Percentiles rank a stretch among this genome's conserved stretches.
Evolutionary conservation across 2,888 invertebrate species (phyloP).

Genomic region (Erebia epiphron): DNA sequence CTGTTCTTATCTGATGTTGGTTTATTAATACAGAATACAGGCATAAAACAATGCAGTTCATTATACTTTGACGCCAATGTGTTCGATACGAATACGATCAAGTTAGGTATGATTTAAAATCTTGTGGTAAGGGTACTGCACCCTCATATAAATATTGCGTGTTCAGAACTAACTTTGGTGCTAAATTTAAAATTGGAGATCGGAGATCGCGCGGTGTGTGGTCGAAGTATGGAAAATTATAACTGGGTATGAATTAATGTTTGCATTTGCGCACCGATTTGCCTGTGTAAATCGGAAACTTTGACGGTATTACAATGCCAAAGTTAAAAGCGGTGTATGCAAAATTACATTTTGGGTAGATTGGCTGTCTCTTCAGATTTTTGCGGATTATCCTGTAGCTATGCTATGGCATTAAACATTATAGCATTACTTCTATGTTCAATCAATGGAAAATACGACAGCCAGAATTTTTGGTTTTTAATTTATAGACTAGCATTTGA

Average conservation of each 20-base stretch:
- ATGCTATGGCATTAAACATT: not conserved
- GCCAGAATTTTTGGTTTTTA: too few species aligned
- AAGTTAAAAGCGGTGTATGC: slow-evolving; percentile 61
- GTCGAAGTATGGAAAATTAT: slow-evolving; percentile 8
- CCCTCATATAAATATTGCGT: slow-evolving; percentile 77
- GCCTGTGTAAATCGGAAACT: slow-evolving; percentile 9
- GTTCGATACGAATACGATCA: too few species aligned
- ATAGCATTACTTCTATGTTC: not conserved
- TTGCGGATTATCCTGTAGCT: not conserved
- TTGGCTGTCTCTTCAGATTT: not conserved
- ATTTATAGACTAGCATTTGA: too few species aligned
- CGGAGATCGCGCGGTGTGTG: slow-evolving; percentile 38
- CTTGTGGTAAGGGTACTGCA: slow-evolving; percentile 42
- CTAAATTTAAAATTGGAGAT: slow-evolving; percentile 77
- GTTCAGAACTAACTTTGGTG: slow-evolving; percentile 63
- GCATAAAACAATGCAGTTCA: too few species aligned
- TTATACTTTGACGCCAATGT: too few species aligned
- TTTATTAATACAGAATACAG: too few species aligned
- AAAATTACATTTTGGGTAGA: slow-evolving; percentile 55
- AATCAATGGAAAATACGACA: not conserved
- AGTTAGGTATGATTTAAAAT: too few species aligned
- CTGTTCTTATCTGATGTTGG: too few species aligned
- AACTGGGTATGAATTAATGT: slow-evolving; percentile 13
- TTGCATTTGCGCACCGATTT: slow-evolving; percentile 6
- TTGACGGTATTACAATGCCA: slow-evolving; percentile 11